Conservation (phyloP, 2,113 vertebrate genomes). For the Alethe diademata region DNA sequence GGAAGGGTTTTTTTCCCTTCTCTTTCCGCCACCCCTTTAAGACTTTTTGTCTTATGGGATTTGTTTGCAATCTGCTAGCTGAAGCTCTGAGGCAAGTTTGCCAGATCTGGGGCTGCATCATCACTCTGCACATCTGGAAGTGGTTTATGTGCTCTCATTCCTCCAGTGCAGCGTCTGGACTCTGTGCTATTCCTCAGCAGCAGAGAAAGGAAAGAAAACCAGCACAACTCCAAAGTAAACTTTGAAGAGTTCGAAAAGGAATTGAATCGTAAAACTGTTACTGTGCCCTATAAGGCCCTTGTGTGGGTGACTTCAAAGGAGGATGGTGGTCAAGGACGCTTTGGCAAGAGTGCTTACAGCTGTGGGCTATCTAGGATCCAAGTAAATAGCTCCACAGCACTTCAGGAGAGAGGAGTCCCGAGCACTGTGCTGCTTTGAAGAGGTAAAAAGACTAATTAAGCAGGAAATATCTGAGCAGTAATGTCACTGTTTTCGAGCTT, state of each 20-base stretch:
- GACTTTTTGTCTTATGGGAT: conserved; percentile 31
- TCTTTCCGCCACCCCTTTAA: background rate
- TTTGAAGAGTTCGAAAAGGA: conserved; percentile 32
- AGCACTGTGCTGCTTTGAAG: conserved; percentile 47
- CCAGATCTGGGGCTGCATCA: conserved; percentile 29
- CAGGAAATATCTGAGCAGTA: conserved; percentile 29
- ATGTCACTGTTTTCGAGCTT: conserved; percentile 30
- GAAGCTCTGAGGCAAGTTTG: conserved; percentile 25
- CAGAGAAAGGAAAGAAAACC: conserved; percentile 57
- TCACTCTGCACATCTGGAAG: conserved; percentile 74
- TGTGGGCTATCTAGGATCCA: conserved; percentile 17
- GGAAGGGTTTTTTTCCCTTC: background rate
- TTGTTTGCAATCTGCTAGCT: conserved; percentile 27
- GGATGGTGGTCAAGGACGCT: conserved; percentile 36
- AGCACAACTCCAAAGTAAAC: conserved; percentile 52
- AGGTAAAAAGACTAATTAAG: conserved; percentile 74
- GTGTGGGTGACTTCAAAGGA: conserved; percentile 40
- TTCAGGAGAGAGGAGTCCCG: conserved; percentile 50
- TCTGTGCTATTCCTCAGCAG: conserved; percentile 35
- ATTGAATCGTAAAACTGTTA: conserved; percentile 25
- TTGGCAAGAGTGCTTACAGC: conserved; percentile 31
- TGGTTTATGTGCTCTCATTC: conserved; percentile 64
- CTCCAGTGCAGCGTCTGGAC: conserved; percentile 11
- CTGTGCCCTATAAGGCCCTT: conserved; percentile 35
- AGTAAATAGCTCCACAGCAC: conserved; percentile 33